Evolutionary conservation across 2,797 vertebrate genomes (phyloP).

Genomic region (Sebastes hubbsi): DNA sequence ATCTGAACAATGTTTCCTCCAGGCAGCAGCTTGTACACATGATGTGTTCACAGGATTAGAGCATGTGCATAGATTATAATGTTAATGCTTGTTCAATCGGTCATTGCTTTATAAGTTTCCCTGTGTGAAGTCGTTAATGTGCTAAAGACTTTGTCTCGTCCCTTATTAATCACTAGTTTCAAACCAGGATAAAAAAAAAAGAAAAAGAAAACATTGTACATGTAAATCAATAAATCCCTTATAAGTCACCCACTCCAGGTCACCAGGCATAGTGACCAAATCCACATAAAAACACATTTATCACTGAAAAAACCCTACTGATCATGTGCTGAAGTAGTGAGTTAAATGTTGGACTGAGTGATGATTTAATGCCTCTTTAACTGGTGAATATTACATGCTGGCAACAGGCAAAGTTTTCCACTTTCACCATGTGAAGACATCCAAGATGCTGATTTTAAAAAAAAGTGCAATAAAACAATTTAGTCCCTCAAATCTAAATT

Average conservation of each 20-base stretch:
- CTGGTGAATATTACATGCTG: neutral
- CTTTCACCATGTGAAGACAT: neutral
- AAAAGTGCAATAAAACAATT: slow-evolving; percentile 13
- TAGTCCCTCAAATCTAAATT: neutral
- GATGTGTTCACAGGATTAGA: neutral
- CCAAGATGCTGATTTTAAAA: neutral
- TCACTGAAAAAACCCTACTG: neutral
- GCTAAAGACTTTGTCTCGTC: neutral
- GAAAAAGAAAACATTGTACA: neutral
- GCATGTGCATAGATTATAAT: neutral
- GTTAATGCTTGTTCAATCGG: neutral
- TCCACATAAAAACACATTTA: neutral
- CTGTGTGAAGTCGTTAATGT: too few species aligned
- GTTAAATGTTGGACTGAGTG: neutral
- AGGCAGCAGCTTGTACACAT: neutral
- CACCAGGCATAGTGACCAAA: neutral
- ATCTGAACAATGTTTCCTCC: neutral
- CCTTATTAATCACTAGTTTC: neutral
- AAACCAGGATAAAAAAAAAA: neutral
- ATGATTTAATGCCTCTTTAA: neutral
- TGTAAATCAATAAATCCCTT: neutral
- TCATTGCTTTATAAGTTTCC: neutral
- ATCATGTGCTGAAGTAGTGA: neutral
- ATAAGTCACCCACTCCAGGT: neutral
- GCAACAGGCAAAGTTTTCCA: neutral